These are phyloP conservation scores for Bubo scandiacus DNA, from an alignment of 2,113 vertebrate species.

Conservation along the genomic window DNA sequence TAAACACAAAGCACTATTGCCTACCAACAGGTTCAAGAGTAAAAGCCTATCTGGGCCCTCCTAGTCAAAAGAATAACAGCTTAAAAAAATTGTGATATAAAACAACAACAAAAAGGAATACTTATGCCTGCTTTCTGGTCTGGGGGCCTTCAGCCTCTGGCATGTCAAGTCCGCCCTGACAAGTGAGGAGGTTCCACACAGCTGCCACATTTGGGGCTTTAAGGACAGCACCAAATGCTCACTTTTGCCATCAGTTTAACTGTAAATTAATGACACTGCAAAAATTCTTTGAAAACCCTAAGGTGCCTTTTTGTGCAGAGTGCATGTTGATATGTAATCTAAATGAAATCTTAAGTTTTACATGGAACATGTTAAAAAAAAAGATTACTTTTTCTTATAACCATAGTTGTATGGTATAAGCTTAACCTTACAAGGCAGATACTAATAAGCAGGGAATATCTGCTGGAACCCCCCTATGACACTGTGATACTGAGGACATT, in stretches of 20 bases:
- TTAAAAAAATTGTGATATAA: background rate
- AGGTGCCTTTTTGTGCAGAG: background rate
- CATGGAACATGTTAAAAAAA: background rate
- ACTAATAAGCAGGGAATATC: background rate
- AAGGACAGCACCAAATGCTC: background rate
- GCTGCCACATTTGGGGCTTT: background rate
- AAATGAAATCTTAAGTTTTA: background rate
- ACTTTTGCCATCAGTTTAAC: background rate
- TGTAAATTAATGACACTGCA: background rate
- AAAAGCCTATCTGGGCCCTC: background rate
- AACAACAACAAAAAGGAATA: background rate
- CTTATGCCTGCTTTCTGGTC: background rate
- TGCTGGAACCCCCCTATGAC: background rate
- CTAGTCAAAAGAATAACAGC: background rate
- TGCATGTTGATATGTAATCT: background rate
- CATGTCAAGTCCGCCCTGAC: background rate
- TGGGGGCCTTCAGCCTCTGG: background rate
- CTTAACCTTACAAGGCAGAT: background rate
- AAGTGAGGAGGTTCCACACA: background rate
- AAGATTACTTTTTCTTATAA: background rate
- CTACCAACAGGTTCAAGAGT: background rate
- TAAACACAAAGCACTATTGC: background rate
- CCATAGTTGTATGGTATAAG: background rate
- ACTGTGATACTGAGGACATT: background rate
- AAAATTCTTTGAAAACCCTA: background rate